phyloP scores from a whole-genome alignment of 53 echinoderm and acorn worm genomes.

The Hippasteria phrygiana region DNA sequence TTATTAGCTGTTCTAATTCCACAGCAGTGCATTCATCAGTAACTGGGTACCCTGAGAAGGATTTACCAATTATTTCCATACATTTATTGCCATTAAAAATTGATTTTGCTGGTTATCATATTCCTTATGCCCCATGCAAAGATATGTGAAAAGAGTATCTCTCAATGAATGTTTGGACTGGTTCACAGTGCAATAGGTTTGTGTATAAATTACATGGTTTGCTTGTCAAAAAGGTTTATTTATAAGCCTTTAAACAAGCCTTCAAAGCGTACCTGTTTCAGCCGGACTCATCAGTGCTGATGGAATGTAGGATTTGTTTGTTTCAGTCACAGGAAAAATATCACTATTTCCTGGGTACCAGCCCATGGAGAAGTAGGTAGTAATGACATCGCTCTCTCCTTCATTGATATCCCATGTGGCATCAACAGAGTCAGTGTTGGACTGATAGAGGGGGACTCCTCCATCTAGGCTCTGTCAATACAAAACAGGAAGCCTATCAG shows the following conservation, averaged over 20 bases:
- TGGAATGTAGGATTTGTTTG: constrained; percentile 30
- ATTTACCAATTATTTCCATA: too few relatives aligned
- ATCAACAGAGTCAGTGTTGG: constrained; percentile 12
- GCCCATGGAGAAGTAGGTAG: constrained; percentile 23
- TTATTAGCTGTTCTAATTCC: too few relatives aligned
- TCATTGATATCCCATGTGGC: constrained; percentile 10
- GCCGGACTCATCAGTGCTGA: constrained; percentile 8
- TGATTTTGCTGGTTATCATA: too few relatives aligned
- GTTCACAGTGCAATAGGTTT: too few relatives aligned
- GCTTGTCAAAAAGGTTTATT: too few relatives aligned
- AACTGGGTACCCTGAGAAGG: too few relatives aligned
- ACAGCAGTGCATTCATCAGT: too few relatives aligned
- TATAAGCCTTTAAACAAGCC: not conserved
- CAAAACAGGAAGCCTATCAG: not conserved
- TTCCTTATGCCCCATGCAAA: too few relatives aligned
- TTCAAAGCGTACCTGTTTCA: not conserved
- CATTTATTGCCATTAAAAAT: too few relatives aligned
- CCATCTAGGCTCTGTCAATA: constrained; percentile 10
- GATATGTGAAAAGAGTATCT: too few relatives aligned
- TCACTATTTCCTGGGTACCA: constrained; percentile 29
- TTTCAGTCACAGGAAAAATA: constrained; percentile 2
- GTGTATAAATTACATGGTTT: too few relatives aligned
- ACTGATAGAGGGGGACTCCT: constrained; percentile 13
- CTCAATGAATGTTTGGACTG: too few relatives aligned
- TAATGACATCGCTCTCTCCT: constrained; percentile 12